Base-by-base conservation (phyloP, 2,888 invertebrate species). In the Andrena chrysosceles region DNA sequence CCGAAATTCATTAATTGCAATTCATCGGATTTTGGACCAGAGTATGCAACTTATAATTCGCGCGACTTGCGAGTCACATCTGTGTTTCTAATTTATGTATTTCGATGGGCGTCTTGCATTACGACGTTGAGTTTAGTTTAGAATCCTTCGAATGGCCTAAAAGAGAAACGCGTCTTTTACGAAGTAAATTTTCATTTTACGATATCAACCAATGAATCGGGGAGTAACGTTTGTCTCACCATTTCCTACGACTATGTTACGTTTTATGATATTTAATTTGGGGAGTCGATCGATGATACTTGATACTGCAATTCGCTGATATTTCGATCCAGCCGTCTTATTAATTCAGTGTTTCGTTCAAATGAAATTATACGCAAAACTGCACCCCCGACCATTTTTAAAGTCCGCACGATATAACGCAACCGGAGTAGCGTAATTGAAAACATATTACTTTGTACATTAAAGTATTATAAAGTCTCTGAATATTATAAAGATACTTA, bases 11-110 rank as follows among this genome's bases (percentile, higher is more conserved):
- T 77, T 81, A 56, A 85, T 76, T 63, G 56, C 52, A 71, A 78
- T 70, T 68, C 31, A 75, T 78, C 75, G 69, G 78, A 77, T 86
- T 87, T 86, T 82, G 87, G 84, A 85, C 82, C 82, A 87, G 86
- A 87, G 88, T 78, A 54, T 79, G 76, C 76, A 85, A 77, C 60
- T 74, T 76, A 54, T 63, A 29, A 68, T 74, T 78, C 54, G 59
- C 72, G 29, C 52, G 10, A 73, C 13, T 69, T 60, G 29, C 31
- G 54, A 67, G 35, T 68, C 35, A 66, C 60, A 42, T 69, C 33
- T 64, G 56, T 35, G 31, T 23, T 73, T 48, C 49, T 33, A 23
- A 56, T 62, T 66, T 29, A 70, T 52, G 23, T 63, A n/a, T 48
- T 42, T 70, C 26, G 35, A 62, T 13, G 7, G 52, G 49, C 54